Evolutionary conservation across 2,113 vertebrate genomes (phyloP).

Genomic region (Dendrocopos noguchii): DNA sequence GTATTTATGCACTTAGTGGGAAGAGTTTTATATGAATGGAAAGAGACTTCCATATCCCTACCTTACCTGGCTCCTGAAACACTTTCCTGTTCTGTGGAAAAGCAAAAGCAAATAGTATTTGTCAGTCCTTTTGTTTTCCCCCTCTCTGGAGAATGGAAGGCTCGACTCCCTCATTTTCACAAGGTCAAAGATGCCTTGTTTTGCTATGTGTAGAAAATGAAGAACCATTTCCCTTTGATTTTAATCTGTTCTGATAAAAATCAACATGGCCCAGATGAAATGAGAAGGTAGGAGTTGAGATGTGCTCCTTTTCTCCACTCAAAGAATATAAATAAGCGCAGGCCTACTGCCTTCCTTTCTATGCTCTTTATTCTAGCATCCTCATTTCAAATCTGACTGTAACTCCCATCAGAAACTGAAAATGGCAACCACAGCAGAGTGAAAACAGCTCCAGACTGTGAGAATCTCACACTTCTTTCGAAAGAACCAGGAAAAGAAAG

Average conservation of each 20-base stretch:
- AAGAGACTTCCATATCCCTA: not conserved
- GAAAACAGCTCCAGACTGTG: constrained; percentile 32
- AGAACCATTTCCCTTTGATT: not conserved
- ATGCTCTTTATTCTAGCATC: constrained; percentile 21
- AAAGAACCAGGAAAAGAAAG: constrained; percentile 52
- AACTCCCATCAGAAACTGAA: constrained; percentile 37
- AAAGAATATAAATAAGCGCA: not conserved
- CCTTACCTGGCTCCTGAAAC: not conserved
- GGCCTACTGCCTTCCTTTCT: constrained; percentile 42
- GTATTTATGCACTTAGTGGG: not conserved
- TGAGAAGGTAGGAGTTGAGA: not conserved
- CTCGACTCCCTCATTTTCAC: not conserved
- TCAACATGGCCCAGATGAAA: not conserved
- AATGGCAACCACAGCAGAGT: constrained; percentile 8
- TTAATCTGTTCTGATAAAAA: not conserved
- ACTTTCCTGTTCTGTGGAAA: not conserved
- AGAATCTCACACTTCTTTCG: not conserved
- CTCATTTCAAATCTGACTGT: constrained; percentile 31
- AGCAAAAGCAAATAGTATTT: not conserved
- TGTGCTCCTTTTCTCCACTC: not conserved
- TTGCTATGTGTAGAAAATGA: not conserved
- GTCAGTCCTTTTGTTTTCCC: not conserved
- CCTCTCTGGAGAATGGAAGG: not conserved
- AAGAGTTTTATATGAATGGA: not conserved
- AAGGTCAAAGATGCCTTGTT: not conserved